A percentile compares a stretch with the other conserved stretches of the same genome.
Evolutionary conservation across 2,888 invertebrate genomes (phyloP).

Genomic region (Mesopsocus fuscifrons): DNA sequence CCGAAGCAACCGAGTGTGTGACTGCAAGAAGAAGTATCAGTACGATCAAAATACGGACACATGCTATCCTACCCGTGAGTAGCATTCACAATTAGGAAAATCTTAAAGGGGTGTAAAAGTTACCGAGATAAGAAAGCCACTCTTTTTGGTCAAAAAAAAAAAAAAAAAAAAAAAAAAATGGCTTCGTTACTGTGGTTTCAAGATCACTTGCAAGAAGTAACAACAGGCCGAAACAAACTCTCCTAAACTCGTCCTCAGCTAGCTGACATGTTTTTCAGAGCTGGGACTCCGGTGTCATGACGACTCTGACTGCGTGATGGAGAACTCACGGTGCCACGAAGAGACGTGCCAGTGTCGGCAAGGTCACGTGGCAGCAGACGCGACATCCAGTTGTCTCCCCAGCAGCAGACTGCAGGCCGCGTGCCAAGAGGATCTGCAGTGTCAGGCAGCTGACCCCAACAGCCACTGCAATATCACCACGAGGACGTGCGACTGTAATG

Average conservation of each 20-base stretch:
- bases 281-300: neutral
- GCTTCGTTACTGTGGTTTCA: too few species aligned
- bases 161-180: too few species aligned
- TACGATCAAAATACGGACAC: neutral
- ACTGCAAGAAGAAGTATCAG: neutral
- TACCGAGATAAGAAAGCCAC: too few species aligned
- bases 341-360: neutral
- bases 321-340: neutral
- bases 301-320: neutral
- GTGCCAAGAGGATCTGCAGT: neutral
- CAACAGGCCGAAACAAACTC: too few species aligned
- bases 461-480: neutral
- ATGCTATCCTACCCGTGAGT: neutral
- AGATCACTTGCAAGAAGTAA: too few species aligned
- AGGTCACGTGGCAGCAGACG: neutral
- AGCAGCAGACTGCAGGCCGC: neutral
- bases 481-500: neutral
- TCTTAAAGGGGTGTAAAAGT: too few species aligned
- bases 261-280: too few species aligned
- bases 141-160: too few species aligned
- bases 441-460: neutral
- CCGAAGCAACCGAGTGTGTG: neutral
- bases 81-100: too few species aligned
- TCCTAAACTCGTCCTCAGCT: too few species aligned
- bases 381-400: neutral